Conservation (phyloP, 2,888 invertebrate species). For the Drosophila testacea region DNA sequence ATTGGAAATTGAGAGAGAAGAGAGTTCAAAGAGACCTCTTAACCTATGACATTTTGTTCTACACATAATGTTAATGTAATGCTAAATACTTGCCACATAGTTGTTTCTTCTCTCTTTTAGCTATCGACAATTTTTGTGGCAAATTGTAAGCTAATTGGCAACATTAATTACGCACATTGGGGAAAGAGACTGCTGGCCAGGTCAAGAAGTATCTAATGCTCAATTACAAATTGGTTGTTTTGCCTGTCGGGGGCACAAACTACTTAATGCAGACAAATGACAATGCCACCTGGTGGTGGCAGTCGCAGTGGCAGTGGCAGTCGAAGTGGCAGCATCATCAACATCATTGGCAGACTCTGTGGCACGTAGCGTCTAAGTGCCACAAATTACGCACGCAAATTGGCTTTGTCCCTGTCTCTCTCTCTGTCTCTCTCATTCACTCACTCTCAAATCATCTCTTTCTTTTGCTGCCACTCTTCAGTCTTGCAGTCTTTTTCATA, state of each 20-base stretch:
- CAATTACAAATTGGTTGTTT: constrained; percentile 70
- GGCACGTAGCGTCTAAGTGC: constrained; percentile 76
- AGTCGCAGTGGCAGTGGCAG: neutral
- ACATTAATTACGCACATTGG: constrained; percentile 72
- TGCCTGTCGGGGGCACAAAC: constrained; percentile 9
- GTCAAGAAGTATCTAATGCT: constrained; percentile 61
- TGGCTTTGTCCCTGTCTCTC: constrained; percentile 68
- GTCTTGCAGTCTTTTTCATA: constrained; percentile 17
- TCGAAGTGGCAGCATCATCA: constrained; percentile 26
- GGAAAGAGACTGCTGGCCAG: constrained; percentile 13
- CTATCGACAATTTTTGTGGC: constrained; percentile 29
- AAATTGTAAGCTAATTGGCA: constrained; percentile 64
- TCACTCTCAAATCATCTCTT: neutral
- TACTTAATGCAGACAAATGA: constrained; percentile 77
- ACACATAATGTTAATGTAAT: constrained; percentile 3
- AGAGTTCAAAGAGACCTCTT: neutral
- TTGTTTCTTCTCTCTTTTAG: neutral
- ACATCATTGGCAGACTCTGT: constrained; percentile 24
- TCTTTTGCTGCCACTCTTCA: neutral
- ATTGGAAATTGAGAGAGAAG: neutral
- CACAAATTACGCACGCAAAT: constrained; percentile 81
- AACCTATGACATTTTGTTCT: neutral
- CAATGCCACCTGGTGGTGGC: constrained; percentile 63
- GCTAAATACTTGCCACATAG: constrained; percentile 4
- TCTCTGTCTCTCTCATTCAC: neutral